Evolutionary conservation across 2,113 vertebrate genomes (phyloP), one percentile per base, ranked within the genome.

Genomic region (Numenius arquata): DNA sequence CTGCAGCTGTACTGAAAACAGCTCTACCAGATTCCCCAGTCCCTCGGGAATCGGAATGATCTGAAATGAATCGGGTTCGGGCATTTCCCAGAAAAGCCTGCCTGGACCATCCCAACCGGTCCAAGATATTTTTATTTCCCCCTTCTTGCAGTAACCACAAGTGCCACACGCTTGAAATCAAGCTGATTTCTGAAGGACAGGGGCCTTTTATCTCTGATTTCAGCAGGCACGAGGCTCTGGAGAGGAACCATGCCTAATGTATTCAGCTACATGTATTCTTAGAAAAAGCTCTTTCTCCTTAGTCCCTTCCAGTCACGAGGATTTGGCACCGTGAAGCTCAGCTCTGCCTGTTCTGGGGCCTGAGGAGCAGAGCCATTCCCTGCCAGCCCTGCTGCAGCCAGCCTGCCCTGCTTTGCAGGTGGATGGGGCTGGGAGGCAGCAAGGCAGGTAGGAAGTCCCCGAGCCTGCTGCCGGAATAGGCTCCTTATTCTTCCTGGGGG

Each of bases 1-100:
- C 40, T 3, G 29, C 79, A 43, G 61, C 85, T 40, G 36, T 2
- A 3, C 20, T 1, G 41, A 5, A 11, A 19, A 14, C 10, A 8
- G 23, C 41, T 27, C 30, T 3, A 2, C 48, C 67, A 6, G 10
- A 6, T 19, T 8, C 45, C 62, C 4, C 0, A 1, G 20, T 15
- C 8, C 32, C n/a, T 11, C 2, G 47, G 22, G 47, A 22, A 48
- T 23, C 4, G 50, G 50, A 52, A 52, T 27, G 50, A 29, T 27
- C 52, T 5, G 5, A 15, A 48, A 15, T 2, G 36, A 26, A 10
- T 2, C 2, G 7, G 32, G 15, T 45, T 5, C 8, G 1, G 53
- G n/a, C n/a, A 7, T 34, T 89, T 47, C 73, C 52, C 47, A 13
- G 59, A 32, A 66, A 45, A 43, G 9, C 52, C 17, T 2, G 17